These are phyloP conservation scores for Formica aserva DNA, from an alignment of 2,888 invertebrate species.

Conservation along the genomic window DNA sequence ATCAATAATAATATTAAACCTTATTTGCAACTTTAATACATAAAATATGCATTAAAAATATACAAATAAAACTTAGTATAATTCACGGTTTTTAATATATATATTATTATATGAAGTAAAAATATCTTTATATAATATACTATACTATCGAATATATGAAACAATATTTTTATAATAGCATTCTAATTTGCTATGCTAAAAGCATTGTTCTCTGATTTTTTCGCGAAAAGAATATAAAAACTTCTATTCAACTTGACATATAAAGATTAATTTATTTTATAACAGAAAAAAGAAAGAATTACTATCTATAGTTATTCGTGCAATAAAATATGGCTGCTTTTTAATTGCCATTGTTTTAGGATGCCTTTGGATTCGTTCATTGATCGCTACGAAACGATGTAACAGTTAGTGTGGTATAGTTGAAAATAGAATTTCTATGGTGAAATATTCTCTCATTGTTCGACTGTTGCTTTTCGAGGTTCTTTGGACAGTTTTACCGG, in stretches of 20 bases:
- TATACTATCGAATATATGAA: neutral
- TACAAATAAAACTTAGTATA: too few species aligned
- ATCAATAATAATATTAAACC: too few species aligned
- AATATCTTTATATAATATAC: too few species aligned
- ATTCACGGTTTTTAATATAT: too few species aligned
- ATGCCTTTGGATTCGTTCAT: neutral
- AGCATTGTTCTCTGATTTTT: neutral
- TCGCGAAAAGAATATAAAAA: neutral
- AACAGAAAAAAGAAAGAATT: neutral
- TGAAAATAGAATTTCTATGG: constrained; percentile 4
- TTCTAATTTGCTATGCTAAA: neutral
- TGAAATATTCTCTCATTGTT: constrained; percentile 34
- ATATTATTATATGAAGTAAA: too few species aligned
- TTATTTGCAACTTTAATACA: too few species aligned
- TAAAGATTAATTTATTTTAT: neutral
- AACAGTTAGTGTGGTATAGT: neutral
- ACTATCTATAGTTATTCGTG: neutral
- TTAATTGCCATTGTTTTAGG: constrained; percentile 4
- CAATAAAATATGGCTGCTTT: neutral
- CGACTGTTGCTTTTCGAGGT: constrained; percentile 21
- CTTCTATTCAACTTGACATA: neutral
- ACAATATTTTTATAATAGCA: neutral
- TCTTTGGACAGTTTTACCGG: constrained; percentile 7
- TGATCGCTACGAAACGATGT: neutral
- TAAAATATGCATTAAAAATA: too few species aligned